phyloP scores from a whole-genome alignment of 2,797 vertebrate genomes.

The Coilia nasus region DNA sequence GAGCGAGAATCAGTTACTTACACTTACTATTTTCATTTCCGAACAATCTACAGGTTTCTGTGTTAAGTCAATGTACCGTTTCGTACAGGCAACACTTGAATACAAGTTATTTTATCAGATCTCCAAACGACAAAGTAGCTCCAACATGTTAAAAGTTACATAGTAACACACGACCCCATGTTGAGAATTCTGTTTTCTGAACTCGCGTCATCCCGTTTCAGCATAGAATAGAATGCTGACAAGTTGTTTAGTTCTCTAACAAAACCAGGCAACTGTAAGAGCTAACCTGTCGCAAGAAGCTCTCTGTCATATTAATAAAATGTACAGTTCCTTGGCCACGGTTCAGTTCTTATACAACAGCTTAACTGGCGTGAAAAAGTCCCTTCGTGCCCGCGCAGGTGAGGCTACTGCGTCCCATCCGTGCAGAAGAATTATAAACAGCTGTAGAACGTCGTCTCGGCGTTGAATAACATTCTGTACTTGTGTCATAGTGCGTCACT shows the following conservation, averaged over 20 bases:
- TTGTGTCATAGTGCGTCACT: slow-evolving; percentile 59
- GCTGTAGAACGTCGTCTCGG: slow-evolving; percentile 49
- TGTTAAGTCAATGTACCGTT: not conserved
- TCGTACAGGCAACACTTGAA: not conserved
- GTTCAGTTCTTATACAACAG: not conserved
- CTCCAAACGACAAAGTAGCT: not conserved
- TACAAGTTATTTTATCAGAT: not conserved
- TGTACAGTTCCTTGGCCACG: not conserved
- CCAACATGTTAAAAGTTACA: slow-evolving; percentile 7
- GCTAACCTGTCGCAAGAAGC: not conserved
- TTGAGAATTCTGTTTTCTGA: not conserved
- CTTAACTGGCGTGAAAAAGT: not conserved
- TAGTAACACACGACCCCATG: not conserved
- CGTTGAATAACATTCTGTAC: slow-evolving; percentile 46
- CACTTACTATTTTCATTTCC: slow-evolving; percentile 2
- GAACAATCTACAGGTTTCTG: slow-evolving; percentile 22
- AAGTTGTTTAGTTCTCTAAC: slow-evolving; percentile 15
- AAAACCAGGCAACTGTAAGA: not conserved
- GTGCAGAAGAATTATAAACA: slow-evolving; percentile 21
- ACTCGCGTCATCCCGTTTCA: slow-evolving; percentile 11
- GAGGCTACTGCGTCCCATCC: not conserved
- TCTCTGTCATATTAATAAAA: not conserved
- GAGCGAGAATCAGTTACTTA: not conserved
- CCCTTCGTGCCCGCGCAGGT: slow-evolving; percentile 5
- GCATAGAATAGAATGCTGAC: slow-evolving; percentile 1